Base-by-base conservation (phyloP, 2,797 vertebrate species). In the Nyctibius grandis region DNA sequence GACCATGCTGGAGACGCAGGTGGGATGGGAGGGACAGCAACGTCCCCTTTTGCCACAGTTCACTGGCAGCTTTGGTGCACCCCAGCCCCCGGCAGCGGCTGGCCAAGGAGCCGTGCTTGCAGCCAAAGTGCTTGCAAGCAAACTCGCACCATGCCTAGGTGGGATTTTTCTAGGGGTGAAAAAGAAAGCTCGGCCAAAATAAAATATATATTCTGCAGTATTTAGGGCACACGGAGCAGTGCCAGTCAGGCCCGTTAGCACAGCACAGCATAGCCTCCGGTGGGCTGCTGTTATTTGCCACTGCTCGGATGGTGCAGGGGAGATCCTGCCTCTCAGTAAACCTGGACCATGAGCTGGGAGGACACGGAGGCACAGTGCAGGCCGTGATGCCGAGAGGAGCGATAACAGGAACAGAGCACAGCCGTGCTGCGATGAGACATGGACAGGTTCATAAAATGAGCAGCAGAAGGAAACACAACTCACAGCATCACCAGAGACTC, bases 341-440 rank as follows among this genome's bases (percentile, higher is more conserved):
- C 11, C 59, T 42, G 53, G 38, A 34, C 75, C 83, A 34, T 2
- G 0, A 1, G 5, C 47, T 44, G 53, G 38, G 42, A 74, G 47
- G 40, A 19, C 28, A 9, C 0, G 1, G 33, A 45, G 42, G 19
- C 15, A 36, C 31, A 6, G 22, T 0, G 7, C 40, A 26, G 73
- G 59, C 23, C 3, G 0, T 0, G 5, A 3, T 38, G 28, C 42
- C 0, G 1, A 1, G 6, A 53, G 51, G 8, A 63, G 38, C 7
- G 2, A 4, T 2, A 12, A 9, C 28, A 68, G 57, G 88, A 44
- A 31, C 0, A 0, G 78, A 85, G 78, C 70, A 3, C 0, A 17
- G 63, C 42, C 0, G 0, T 23, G 48, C 28, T 51, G 5, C 0
- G 0, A 7, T 13, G 53, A 56, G 56, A 48, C 26, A 8, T 0